A percentile compares a stretch with the other conserved stretches of the same genome.
Evolutionary conservation across 2,113 vertebrate genomes (phyloP).

Genomic region (Sylvietta virens): DNA sequence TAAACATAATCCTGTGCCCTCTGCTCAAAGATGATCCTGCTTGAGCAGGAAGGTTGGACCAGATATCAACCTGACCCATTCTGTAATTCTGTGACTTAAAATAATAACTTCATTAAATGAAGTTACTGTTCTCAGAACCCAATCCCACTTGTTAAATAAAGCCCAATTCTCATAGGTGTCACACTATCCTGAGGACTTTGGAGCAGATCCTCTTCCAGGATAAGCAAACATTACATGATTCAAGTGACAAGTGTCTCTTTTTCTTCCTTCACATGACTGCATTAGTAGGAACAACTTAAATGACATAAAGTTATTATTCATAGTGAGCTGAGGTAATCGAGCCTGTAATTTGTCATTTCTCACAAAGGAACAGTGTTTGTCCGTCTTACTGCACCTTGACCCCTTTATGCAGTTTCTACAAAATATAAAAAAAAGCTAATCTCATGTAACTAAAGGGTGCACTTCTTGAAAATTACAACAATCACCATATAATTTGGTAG

Average conservation of each 20-base stretch:
- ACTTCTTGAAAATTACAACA: background rate
- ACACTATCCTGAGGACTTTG: fast-evolving
- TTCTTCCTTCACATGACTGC: background rate
- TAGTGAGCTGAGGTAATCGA: background rate
- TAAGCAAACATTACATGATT: background rate
- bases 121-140: fast-evolving
- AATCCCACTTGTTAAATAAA: background rate
- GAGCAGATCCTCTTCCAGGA: background rate
- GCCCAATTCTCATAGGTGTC: background rate
- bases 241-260: background rate
- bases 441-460: background rate
- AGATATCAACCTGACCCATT: background rate
- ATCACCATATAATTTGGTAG: background rate
- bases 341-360: background rate
- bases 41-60: background rate
- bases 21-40: background rate
- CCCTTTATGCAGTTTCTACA: background rate
- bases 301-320: background rate
- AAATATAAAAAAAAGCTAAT: background rate
- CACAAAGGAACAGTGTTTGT: background rate
- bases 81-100: background rate
- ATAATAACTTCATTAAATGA: background rate
- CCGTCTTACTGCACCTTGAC: background rate
- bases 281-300: background rate
- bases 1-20: background rate